Percentiles rank a stretch among this genome's conserved stretches.
These are phyloP conservation scores for Prionailurus bengalensis DNA, from an alignment of 2,113 vertebrate species.

Conservation along the genomic window DNA sequence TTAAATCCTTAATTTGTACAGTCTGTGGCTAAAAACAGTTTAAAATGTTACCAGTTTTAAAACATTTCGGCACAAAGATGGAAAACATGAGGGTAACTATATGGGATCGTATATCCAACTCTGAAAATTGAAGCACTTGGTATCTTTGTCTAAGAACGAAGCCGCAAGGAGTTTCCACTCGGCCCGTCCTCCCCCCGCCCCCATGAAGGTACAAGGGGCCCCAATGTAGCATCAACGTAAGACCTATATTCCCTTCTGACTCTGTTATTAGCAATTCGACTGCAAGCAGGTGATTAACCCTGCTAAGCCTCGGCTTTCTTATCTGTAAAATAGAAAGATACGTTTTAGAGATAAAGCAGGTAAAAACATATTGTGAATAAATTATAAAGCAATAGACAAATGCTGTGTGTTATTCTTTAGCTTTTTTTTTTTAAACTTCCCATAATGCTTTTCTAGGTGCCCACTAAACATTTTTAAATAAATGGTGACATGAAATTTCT, in stretches of 20 bases:
- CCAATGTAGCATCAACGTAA: neutral
- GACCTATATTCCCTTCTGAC: neutral
- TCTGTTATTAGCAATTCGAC: neutral
- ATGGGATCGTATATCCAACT: neutral
- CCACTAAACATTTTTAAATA: neutral
- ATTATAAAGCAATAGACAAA: neutral
- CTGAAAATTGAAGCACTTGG: neutral
- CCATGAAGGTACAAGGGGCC: neutral
- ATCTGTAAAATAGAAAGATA: neutral
- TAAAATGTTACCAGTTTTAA: neutral
- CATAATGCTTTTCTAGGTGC: neutral
- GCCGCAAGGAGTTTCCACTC: neutral
- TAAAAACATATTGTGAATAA: constrained; percentile 3
- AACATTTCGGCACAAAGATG: neutral
- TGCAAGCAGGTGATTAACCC: neutral
- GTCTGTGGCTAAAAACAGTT: neutral
- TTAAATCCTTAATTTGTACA: neutral
- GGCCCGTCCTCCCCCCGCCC: too few species aligned
- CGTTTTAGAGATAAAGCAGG: neutral
- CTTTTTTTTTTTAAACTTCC: neutral
- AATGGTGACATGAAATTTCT: constrained; percentile 5
- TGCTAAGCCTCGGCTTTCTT: neutral
- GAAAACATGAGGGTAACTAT: neutral
- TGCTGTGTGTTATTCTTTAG: neutral
- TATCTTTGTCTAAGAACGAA: neutral